These are phyloP conservation scores for Diplosoma virens DNA, from an alignment of 23 tunicate genomes.

Conservation along the genomic window DNA sequence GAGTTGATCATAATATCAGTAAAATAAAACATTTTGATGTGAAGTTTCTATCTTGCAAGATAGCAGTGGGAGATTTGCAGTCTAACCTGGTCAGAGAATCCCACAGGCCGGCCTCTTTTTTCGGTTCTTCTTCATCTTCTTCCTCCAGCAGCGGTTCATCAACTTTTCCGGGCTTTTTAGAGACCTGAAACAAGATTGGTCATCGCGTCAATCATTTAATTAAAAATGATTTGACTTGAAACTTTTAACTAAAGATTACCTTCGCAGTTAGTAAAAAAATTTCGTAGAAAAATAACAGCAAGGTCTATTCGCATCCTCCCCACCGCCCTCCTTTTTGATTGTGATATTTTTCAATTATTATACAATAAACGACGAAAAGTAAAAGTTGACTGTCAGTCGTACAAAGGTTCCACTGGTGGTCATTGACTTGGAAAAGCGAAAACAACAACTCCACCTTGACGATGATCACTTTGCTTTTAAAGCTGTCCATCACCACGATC, in stretches of 20 bases:
- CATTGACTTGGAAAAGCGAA: background rate
- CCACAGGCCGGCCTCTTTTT: conserved; percentile 84
- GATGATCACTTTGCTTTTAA: conserved; percentile 74
- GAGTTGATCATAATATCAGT: too few species aligned
- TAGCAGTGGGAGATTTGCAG: too few species aligned
- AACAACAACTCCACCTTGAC: conserved; percentile 50
- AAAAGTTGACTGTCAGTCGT: too few species aligned
- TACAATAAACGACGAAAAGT: background rate
- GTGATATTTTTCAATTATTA: background rate
- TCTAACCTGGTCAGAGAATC: conserved; percentile 65
- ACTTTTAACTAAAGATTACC: too few species aligned
- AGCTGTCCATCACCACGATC: conserved; percentile 82
- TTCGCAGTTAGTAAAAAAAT: background rate
- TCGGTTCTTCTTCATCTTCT: conserved; percentile 35
- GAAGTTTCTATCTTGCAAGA: too few species aligned
- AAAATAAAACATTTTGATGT: too few species aligned
- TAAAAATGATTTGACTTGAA: background rate
- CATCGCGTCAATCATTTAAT: background rate
- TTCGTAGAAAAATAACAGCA: too few species aligned
- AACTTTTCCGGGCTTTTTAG: conserved; percentile 75
- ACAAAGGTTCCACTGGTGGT: too few species aligned
- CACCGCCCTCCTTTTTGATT: too few species aligned
- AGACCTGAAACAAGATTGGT: too few species aligned
- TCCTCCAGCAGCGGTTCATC: conserved; percentile 62
- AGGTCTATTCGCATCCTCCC: too few species aligned